Evolutionary conservation across 2,888 invertebrate species (phyloP).

Genomic region (Linyphia triangularis): DNA sequence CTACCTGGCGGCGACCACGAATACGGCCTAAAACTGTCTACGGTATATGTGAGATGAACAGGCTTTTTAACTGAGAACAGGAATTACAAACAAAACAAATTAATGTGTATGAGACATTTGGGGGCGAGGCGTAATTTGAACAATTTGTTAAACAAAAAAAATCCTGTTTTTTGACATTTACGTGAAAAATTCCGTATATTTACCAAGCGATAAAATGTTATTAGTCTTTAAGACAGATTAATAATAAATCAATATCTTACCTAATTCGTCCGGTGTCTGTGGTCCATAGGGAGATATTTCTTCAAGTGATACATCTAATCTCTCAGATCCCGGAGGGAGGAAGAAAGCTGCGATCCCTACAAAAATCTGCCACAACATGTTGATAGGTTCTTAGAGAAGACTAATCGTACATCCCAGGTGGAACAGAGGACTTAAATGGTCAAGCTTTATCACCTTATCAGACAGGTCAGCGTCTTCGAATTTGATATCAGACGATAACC

Average conservation of each 20-base stretch:
- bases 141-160: no score
- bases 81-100: no score
- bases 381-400: not conserved
- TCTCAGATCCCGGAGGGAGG: not conserved
- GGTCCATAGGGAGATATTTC: not conserved
- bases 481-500: not conserved
- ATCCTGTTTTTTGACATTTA: no score
- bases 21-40: no score
- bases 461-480: not conserved
- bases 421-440: not conserved
- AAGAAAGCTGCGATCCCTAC: not conserved
- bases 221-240: no score
- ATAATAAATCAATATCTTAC: constrained; percentile 3
- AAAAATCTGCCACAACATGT: constrained; percentile 6
- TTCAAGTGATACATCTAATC: not conserved
- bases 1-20: no score
- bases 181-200: no score
- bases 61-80: no score
- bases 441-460: not conserved
- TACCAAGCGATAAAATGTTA: no score
- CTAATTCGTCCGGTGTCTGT: not conserved
- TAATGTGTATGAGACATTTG: no score
- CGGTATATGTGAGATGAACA: no score
- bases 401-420: not conserved
- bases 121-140: no score